Evolutionary conservation across 2,113 vertebrate genomes (phyloP), one percentile per base, ranked within the genome.

Genomic region (Cyprinodon brontotheroides): DNA sequence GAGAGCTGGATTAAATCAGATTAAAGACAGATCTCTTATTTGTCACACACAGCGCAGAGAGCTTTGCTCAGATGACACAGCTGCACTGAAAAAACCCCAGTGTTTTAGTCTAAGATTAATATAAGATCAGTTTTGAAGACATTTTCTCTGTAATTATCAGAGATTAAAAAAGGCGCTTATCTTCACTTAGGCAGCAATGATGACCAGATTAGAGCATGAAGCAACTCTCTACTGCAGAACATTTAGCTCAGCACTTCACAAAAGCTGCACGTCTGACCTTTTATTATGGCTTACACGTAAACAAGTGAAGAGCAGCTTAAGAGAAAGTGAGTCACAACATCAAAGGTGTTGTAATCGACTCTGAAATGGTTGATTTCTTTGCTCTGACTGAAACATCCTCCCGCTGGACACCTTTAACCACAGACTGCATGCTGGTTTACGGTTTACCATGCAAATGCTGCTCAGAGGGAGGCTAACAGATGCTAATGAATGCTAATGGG

Each of bases 401-500:
- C 77, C 41, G 3, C 65, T 37, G 40, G 41, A 57, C 47, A 59
- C n/a, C 20, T 13, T 41, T 17, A 29, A 40, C 38, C 10, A 12
- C 48, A 40, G 77, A 59, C 48, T 29, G 15, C 78, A 69, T 65
- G 66, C 71, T 74, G 78, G 14, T 48, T 12, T 22, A 7, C 36
- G 8, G 20, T 65, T 80, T 43, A 50, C 50, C 8, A 48, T 69
- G 66, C 66, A 53, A 74, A 80, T 74, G 65, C 60, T 68, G 17
- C 61, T n/a, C 4, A 63, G 39, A 14, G 48, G 66, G 60, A 39
- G 39, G 65, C 74, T 74, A 4, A 69, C 65, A 59, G 48, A 74
- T 79, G 78, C 78, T 79, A 74, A 79, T 65, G 41, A 61, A 67
- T 78, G 76, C 43, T 78, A 78, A 78, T 67, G 13, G 40, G 11